Percentiles rank a stretch among this genome's conserved stretches.
Conservation (phyloP, 2,797 vertebrate genomes). For the Neosalanx taihuensis region DNA sequence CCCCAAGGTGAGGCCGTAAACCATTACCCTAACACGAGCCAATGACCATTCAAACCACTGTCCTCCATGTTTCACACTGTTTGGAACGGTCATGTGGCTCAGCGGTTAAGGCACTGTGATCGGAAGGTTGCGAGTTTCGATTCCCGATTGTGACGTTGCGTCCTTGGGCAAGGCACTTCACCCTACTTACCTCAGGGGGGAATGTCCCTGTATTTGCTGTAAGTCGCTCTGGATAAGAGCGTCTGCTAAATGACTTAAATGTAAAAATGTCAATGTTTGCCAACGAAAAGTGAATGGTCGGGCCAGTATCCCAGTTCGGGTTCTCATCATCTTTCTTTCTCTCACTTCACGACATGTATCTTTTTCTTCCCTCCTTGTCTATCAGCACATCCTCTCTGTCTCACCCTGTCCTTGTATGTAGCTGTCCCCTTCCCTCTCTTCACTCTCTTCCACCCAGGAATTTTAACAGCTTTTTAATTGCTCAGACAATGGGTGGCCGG, state of each 20-base stretch:
- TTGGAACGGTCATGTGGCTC: background rate
- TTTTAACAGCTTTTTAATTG: conserved; percentile 63
- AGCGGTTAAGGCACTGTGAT: no score
- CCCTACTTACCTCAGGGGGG: no score
- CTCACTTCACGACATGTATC: background rate
- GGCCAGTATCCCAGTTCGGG: conserved; percentile 6
- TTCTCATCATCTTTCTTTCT: conserved; percentile 24
- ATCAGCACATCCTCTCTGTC: conserved; percentile 33
- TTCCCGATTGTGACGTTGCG: no score
- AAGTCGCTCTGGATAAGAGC: no score
- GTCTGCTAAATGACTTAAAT: no score
- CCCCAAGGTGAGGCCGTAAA: background rate
- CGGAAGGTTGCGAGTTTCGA: no score
- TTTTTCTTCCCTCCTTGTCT: background rate
- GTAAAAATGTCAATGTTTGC: no score
- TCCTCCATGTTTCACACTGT: conserved; percentile 10
- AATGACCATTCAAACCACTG: conserved; percentile 25
- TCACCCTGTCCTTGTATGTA: conserved; percentile 28
- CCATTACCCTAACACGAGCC: conserved; percentile 10
- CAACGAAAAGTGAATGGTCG: conserved; percentile 19
- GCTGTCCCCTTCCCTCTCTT: conserved; percentile 29
- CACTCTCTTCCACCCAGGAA: conserved; percentile 42
- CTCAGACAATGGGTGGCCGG: conserved; percentile 58
- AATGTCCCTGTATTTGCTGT: no score
- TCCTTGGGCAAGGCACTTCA: no score